Evolutionary conservation across 2,888 invertebrate species (phyloP).

Genomic region (Mythimna loreyi): DNA sequence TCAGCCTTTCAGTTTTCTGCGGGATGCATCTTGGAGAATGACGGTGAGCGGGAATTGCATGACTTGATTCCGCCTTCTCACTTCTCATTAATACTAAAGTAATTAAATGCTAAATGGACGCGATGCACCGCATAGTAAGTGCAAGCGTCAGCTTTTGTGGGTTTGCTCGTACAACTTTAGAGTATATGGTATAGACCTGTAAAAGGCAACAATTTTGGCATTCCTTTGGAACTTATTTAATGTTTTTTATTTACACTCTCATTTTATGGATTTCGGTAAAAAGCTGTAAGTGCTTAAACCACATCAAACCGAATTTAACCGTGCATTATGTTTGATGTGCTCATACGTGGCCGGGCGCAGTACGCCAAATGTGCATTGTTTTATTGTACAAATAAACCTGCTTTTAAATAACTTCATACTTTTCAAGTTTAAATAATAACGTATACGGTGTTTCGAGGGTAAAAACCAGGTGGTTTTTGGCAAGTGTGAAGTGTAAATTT

Average conservation of each 20-base stretch:
- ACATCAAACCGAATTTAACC: slow-evolving; percentile 49
- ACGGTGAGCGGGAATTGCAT: too few species aligned
- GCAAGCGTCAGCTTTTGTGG: too few species aligned
- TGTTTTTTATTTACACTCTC: slow-evolving; percentile 15
- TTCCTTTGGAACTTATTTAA: background rate
- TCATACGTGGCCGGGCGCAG: slow-evolving; percentile 12
- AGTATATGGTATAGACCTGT: background rate
- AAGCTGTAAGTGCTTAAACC: slow-evolving; percentile 38
- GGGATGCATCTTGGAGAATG: too few species aligned
- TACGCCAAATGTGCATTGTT: slow-evolving; percentile 37
- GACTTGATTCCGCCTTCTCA: too few species aligned
- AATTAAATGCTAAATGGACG: too few species aligned
- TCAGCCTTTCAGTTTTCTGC: too few species aligned
- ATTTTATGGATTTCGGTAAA: slow-evolving; percentile 31
- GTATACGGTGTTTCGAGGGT: too few species aligned
- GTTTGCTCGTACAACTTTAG: too few species aligned
- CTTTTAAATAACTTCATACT: slow-evolving; percentile 1
- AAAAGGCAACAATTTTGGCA: slow-evolving; percentile 5
- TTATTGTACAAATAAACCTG: slow-evolving; percentile 27
- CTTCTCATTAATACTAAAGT: too few species aligned
- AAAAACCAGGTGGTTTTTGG: background rate
- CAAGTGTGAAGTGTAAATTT: background rate
- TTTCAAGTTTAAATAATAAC: slow-evolving; percentile 19
- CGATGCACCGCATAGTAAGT: too few species aligned
- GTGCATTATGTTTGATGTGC: slow-evolving; percentile 51